Conservation (phyloP, 1,140 invertebrate genomes). For the Metaphire vulgaris region DNA sequence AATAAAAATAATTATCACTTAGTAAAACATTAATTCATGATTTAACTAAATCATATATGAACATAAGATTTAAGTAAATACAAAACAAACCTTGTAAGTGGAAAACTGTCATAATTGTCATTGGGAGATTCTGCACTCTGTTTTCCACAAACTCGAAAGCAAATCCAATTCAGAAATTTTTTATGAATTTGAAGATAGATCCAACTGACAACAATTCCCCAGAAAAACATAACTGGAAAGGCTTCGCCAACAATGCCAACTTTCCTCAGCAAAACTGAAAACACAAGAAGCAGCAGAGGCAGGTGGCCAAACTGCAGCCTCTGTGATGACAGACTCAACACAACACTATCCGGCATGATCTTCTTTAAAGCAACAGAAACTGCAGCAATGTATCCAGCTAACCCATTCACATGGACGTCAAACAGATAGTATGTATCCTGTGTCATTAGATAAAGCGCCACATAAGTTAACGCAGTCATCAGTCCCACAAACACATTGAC, state of each 20-base stretch:
- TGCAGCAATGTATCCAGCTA: conserved; percentile 55
- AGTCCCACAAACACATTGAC: conserved; percentile 81
- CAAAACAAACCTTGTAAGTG: not conserved
- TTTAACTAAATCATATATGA: not conserved
- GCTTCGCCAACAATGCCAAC: conserved; percentile 79
- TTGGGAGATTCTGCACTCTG: conserved; percentile 94
- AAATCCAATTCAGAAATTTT: conserved; percentile 80
- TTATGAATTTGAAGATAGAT: conserved; percentile 95
- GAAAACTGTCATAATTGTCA: conserved; percentile 56
- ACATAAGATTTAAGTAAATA: not conserved
- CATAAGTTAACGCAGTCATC: conserved; percentile 71
- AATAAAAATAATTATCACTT: no score
- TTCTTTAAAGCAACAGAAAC: conserved; percentile 89
- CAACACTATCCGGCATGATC: conserved; percentile 90
- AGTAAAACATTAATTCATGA: not conserved
- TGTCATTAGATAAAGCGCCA: conserved; percentile 81
- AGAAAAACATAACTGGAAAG: conserved; percentile 91
- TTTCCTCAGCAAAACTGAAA: conserved; percentile 71
- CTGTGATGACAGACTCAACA: conserved; percentile 78
- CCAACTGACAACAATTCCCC: conserved; percentile 89
- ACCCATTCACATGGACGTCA: conserved; percentile 81
- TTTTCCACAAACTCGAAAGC: conserved; percentile 89
- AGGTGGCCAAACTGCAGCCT: conserved; percentile 77
- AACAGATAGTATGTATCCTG: conserved; percentile 79
- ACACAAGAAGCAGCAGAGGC: conserved; percentile 71